Evolutionary conservation across 2,797 vertebrate genomes (phyloP).

Genomic region (Agapornis canus): DNA sequence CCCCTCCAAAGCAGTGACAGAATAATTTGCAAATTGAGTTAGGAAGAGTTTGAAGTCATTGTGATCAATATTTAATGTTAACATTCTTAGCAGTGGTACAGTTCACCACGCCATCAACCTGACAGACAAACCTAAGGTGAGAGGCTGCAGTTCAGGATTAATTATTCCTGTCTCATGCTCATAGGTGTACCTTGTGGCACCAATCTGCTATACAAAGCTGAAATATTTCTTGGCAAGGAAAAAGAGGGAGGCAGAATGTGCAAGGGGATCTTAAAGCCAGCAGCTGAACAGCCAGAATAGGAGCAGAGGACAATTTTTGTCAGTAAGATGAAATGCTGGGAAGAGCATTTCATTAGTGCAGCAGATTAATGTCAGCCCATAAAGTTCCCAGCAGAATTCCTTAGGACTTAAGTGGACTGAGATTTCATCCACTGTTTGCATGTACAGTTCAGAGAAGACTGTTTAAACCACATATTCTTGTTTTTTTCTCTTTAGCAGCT

Average conservation of each 20-base stretch:
- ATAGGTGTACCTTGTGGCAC: not conserved
- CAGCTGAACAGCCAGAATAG: not conserved
- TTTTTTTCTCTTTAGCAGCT: slow-evolving; percentile 41
- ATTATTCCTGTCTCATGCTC: not conserved
- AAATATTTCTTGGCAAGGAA: not conserved
- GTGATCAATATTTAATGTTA: not conserved
- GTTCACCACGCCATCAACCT: not conserved
- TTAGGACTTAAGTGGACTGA: not conserved
- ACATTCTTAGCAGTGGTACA: not conserved
- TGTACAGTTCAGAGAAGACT: not conserved
- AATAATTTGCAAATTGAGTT: not conserved
- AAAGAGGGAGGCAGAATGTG: not conserved
- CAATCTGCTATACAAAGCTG: not conserved
- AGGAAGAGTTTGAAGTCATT: not conserved
- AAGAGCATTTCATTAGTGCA: not conserved
- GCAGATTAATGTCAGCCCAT: not conserved
- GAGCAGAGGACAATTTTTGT: not conserved
- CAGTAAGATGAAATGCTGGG: not conserved
- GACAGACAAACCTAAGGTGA: not conserved
- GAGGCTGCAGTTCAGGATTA: not conserved
- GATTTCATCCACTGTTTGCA: not conserved
- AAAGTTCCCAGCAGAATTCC: not conserved
- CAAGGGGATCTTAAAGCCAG: not conserved
- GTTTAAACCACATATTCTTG: not conserved
- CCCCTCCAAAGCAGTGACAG: not conserved